phyloP scores from a whole-genome alignment of 2,113 vertebrate species.

The Epinephelus cyanopodus region DNA sequence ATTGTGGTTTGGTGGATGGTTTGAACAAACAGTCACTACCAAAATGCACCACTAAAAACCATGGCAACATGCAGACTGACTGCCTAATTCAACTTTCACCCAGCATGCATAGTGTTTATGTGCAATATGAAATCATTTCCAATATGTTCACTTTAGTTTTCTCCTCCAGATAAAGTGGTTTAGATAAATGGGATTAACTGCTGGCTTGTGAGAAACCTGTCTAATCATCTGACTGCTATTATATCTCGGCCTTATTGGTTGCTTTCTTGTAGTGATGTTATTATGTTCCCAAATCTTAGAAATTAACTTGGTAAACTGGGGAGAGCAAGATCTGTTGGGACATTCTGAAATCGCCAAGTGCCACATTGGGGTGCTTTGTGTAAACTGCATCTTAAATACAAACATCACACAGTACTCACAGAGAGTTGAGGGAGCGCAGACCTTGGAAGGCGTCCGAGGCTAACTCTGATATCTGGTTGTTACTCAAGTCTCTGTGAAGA shows the following conservation, averaged over 20 bases:
- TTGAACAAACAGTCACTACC: neutral
- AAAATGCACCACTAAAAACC: neutral
- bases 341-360: neutral
- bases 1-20: too few species aligned
- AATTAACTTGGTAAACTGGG: neutral
- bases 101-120: too few species aligned
- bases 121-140: neutral
- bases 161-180: neutral
- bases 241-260: neutral
- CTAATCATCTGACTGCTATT: neutral
- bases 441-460: slow-evolving; percentile 97
- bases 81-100: neutral
- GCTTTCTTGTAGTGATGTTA: neutral
- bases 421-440: slow-evolving; percentile 96
- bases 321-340: too few species aligned
- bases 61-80: neutral
- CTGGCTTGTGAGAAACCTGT: neutral
- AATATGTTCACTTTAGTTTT: neutral
- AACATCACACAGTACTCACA: slow-evolving; percentile 88
- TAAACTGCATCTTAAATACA: slow-evolving; percentile 3
- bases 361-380: neutral
- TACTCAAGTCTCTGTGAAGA: slow-evolving; percentile 94
- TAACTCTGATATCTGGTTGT: slow-evolving; percentile 98
- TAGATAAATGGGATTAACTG: neutral
- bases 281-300: neutral